Percentiles rank a stretch among this genome's conserved stretches.
Evolutionary conservation across 2,113 vertebrate species (phyloP).

Genomic region (Notothenia rossii): DNA sequence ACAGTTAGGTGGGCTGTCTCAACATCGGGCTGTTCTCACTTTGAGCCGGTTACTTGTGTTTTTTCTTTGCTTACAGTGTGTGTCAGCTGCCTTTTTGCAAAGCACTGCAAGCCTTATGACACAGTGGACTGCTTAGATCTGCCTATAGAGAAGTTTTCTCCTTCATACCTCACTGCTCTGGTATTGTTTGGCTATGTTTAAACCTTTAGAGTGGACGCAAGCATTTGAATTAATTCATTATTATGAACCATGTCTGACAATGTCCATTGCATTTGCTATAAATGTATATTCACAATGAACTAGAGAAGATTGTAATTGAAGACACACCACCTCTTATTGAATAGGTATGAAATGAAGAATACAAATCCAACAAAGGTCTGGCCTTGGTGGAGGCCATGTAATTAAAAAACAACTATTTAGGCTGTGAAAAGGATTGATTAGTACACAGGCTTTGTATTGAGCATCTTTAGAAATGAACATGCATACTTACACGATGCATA

Average conservation of each 20-base stretch:
- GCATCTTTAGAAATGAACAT: not conserved
- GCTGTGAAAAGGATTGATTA: not conserved
- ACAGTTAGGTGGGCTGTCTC: slow-evolving; percentile 7
- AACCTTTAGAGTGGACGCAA: not conserved
- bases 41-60: slow-evolving; percentile 12
- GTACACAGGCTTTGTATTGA: not conserved
- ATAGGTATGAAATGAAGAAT: not conserved
- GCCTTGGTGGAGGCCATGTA: not conserved
- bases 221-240: slow-evolving; percentile 38
- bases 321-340: not conserved
- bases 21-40: slow-evolving; percentile 16
- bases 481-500: not conserved
- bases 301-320: not conserved
- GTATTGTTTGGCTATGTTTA: not conserved
- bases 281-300: not conserved
- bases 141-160: not conserved
- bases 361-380: slow-evolving; percentile 7
- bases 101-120: slow-evolving; percentile 38
- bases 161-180: not conserved
- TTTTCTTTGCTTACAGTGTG: slow-evolving; percentile 21
- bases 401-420: slow-evolving; percentile 2
- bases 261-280: slow-evolving; percentile 5
- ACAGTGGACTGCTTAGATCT: slow-evolving; percentile 1
- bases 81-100: slow-evolving; percentile 24
- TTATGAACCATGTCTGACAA: slow-evolving; percentile 1